phyloP scores from a whole-genome alignment of 2,797 vertebrate species.

The Oceanodroma leucorhoa region DNA sequence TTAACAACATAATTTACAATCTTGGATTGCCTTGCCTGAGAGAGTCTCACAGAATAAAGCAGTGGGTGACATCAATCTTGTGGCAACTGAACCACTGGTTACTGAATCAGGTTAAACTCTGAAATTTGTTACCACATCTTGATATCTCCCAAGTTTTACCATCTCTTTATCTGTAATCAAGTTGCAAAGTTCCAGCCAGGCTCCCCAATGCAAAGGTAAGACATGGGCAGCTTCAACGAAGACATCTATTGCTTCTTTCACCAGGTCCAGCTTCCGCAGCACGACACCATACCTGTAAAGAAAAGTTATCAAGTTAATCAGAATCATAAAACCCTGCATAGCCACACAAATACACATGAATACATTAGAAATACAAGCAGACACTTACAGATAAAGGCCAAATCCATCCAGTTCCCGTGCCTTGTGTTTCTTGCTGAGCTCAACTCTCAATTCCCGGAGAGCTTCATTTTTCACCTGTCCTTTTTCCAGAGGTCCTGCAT shows the following conservation, averaged over 20 bases:
- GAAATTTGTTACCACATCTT: neutral
- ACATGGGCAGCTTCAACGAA: slow-evolving; percentile 94
- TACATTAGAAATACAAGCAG: neutral
- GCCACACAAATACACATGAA: neutral
- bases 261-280: slow-evolving; percentile 92
- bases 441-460: slow-evolving; percentile 91
- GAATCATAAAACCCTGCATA: neutral
- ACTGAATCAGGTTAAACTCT: neutral
- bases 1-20: neutral
- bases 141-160: slow-evolving; percentile 69
- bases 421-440: slow-evolving; percentile 95
- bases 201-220: slow-evolving; percentile 95
- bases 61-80: neutral
- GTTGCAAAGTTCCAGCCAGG: slow-evolving; percentile 97
- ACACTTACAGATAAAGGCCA: slow-evolving; percentile 91
- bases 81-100: neutral
- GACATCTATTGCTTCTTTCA: slow-evolving; percentile 95
- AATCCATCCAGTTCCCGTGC: slow-evolving; percentile 94
- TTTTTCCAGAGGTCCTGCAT: slow-evolving; percentile 92
- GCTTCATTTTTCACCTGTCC: slow-evolving; percentile 98
- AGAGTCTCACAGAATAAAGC: neutral
- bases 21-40: neutral
- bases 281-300: slow-evolving; percentile 91
- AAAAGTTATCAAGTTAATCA: neutral
- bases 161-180: slow-evolving; percentile 97